Percentiles rank a stretch among this genome's conserved stretches.
Evolutionary conservation across 2,888 invertebrate species (phyloP).

Genomic region (Odontocerum albicorne): DNA sequence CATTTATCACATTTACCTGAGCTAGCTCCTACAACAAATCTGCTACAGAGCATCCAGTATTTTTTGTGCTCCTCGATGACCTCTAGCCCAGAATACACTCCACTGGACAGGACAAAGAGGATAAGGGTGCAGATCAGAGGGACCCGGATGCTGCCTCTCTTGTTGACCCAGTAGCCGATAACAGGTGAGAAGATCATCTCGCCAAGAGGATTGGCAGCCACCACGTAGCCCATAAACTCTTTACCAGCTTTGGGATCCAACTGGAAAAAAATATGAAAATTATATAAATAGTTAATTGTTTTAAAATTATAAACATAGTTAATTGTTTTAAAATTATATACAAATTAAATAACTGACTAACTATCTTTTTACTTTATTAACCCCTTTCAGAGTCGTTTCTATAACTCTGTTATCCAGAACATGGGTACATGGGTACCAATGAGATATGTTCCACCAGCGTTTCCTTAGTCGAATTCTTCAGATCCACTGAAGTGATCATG

Average conservation of each 20-base stretch:
- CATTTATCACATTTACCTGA: constrained; percentile 75
- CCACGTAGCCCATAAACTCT: constrained; percentile 80
- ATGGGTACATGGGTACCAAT: too few relatives aligned
- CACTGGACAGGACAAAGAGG: constrained; percentile 73
- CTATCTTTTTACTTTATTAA: too few relatives aligned
- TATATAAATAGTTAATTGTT: too few relatives aligned
- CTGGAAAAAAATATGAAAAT: constrained; percentile 58
- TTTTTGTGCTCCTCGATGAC: constrained; percentile 65
- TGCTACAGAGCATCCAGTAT: constrained; percentile 73
- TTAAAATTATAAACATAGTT: too few relatives aligned
- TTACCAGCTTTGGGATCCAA: constrained; percentile 78
- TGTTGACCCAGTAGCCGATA: constrained; percentile 84
- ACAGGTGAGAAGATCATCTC: constrained; percentile 86
- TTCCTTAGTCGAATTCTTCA: too few relatives aligned
- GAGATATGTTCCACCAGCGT: too few relatives aligned
- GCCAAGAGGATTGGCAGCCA: constrained; percentile 84
- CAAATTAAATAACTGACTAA: too few relatives aligned
- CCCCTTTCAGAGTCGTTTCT: too few relatives aligned
- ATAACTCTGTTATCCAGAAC: too few relatives aligned
- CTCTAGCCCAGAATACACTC: constrained; percentile 75
- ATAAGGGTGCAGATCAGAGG: constrained; percentile 71
- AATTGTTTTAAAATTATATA: too few relatives aligned
- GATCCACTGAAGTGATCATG: too few relatives aligned
- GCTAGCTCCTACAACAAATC: constrained; percentile 82
- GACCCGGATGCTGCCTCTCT: constrained; percentile 67